phyloP scores from a whole-genome alignment of 1,140 invertebrate genomes.

The Drosophila sucinea region DNA sequence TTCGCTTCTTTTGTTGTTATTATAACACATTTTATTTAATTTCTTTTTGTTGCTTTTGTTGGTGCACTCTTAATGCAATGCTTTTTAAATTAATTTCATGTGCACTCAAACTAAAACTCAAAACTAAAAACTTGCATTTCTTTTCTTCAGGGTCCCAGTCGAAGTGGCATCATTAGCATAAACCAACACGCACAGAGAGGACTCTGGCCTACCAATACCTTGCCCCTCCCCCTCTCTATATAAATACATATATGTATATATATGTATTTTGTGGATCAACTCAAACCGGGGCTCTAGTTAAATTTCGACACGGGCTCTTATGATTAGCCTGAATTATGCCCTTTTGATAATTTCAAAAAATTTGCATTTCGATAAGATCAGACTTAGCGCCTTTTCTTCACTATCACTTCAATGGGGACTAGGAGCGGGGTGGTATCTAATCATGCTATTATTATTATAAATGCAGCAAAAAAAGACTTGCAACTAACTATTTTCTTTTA shows the following conservation, averaged over 20 bases:
- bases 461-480: constrained; percentile 37
- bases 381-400: constrained; percentile 41
- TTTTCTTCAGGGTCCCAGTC: constrained; percentile 24
- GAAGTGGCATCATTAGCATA: constrained; percentile 68
- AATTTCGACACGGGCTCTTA: constrained; percentile 74
- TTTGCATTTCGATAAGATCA: constrained; percentile 74
- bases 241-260: neutral
- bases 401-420: constrained; percentile 35
- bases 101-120: constrained; percentile 32
- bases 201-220: neutral
- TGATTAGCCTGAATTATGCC: constrained; percentile 77
- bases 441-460: constrained; percentile 31
- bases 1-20: constrained; percentile 36
- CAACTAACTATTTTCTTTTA: constrained; percentile 54
- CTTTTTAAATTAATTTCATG: constrained; percentile 74
- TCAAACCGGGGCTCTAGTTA: constrained; percentile 45
- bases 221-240: neutral
- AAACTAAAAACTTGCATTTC: constrained; percentile 39
- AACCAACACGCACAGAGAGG: constrained; percentile 59
- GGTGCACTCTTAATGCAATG: constrained; percentile 64
- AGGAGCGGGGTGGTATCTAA: neutral
- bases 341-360: constrained; percentile 31
- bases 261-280: constrained; percentile 15
- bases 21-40: constrained; percentile 73
- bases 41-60: constrained; percentile 63